phyloP scores from a whole-genome alignment of 2,888 invertebrate genomes.

The Temnothorax ravouxi region DNA sequence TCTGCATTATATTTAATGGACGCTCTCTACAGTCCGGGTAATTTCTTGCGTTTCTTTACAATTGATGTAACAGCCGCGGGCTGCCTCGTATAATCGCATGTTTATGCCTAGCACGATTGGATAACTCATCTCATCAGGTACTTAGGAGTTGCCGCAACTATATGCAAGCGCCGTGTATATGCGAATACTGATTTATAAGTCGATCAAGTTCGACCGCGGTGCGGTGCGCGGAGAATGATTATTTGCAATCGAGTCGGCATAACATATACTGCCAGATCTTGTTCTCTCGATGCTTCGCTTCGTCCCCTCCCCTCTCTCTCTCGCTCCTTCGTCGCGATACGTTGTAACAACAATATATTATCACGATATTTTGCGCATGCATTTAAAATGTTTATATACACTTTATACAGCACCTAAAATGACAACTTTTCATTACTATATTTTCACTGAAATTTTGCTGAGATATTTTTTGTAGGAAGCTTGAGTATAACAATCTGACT shows the following conservation, averaged over 20 bases:
- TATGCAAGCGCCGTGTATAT: constrained; percentile 63
- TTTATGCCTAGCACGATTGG: constrained; percentile 74
- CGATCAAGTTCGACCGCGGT: constrained; percentile 77
- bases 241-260: constrained; percentile 74
- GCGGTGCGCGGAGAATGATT: constrained; percentile 68
- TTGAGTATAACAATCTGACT: neutral
- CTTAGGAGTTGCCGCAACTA: constrained; percentile 72
- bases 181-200: constrained; percentile 77
- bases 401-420: neutral
- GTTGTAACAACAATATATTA: neutral
- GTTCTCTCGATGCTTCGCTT: constrained; percentile 57
- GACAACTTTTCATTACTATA: neutral
- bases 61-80: constrained; percentile 51
- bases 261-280: constrained; percentile 72
- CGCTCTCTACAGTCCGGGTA: constrained; percentile 57
- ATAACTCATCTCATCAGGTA: constrained; percentile 78
- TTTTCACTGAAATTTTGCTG: neutral
- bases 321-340: constrained; percentile 11
- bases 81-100: constrained; percentile 72
- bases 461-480: neutral
- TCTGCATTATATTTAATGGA: constrained; percentile 54
- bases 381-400: neutral
- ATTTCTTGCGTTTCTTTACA: constrained; percentile 58
- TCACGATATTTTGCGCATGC: neutral
- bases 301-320: constrained; percentile 24